A percentile compares a stretch with the other conserved stretches of the same genome.
Evolutionary conservation across 2,888 invertebrate genomes (phyloP).

Genomic region (Rugalucina vietnamica): DNA sequence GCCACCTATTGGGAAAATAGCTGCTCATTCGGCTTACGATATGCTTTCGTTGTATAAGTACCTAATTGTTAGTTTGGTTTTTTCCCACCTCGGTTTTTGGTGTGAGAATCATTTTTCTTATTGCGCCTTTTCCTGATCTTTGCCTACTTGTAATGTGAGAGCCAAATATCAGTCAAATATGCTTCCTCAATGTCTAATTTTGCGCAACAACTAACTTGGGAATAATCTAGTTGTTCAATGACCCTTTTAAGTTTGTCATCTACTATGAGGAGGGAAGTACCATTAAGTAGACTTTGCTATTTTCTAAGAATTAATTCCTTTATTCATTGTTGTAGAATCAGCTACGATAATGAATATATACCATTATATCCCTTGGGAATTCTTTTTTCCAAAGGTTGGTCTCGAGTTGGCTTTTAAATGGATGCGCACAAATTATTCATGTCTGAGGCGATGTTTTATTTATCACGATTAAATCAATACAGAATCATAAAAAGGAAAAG

Average conservation of each 20-base stretch:
- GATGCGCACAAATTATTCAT: conserved; percentile 67
- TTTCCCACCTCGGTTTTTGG: no score
- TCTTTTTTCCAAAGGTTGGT: conserved; percentile 39
- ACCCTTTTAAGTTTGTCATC: neutral
- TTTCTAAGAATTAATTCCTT: conserved; percentile 1
- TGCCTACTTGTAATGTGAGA: no score
- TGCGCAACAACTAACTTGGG: no score
- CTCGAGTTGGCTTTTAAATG: conserved; percentile 57
- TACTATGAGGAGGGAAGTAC: neutral
- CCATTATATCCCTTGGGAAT: conserved; percentile 20
- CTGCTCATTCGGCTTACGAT: no score
- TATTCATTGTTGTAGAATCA: neutral
- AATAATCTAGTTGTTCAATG: no score
- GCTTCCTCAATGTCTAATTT: no score
- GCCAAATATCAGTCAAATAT: no score
- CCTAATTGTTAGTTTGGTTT: no score
- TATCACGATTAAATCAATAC: conserved; percentile 62
- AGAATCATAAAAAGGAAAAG: conserved; percentile 46
- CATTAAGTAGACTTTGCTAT: neutral
- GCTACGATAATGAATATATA: neutral
- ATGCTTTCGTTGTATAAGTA: no score
- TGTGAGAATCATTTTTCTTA: no score
- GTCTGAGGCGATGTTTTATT: conserved; percentile 66
- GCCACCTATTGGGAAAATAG: no score
- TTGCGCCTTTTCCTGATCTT: no score